These are phyloP conservation scores for Sinosuthora webbiana DNA, from an alignment of 2,113 vertebrate genomes.

Conservation along the genomic window DNA sequence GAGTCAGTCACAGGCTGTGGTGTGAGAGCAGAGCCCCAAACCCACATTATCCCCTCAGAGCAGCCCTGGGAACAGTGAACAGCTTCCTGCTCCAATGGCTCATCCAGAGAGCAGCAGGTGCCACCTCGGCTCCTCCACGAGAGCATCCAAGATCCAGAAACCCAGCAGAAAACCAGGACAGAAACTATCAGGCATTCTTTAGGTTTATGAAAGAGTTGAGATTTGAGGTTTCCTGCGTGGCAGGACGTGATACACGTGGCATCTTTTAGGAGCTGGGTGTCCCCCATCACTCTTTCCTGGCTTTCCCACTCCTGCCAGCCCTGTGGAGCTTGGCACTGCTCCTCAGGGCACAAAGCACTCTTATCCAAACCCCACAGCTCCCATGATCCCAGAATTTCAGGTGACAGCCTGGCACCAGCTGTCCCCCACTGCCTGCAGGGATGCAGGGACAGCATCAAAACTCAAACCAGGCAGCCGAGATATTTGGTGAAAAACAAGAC, in stretches of 20 bases:
- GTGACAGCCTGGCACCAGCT: background rate
- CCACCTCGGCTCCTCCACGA: background rate
- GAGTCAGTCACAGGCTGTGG: background rate
- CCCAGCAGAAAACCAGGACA: background rate
- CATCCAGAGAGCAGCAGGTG: accelerated
- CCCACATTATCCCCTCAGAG: background rate
- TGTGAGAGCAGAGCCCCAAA: background rate
- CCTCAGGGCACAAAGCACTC: background rate
- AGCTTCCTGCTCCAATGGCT: background rate
- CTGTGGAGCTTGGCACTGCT: background rate
- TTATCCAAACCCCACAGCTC: background rate
- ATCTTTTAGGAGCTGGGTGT: background rate
- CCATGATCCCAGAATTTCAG: background rate
- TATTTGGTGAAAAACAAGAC: background rate
- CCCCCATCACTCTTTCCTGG: background rate
- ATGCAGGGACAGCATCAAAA: background rate
- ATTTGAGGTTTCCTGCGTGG: background rate
- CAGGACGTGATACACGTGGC: accelerated
- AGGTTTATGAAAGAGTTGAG: background rate
- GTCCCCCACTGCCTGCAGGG: background rate
- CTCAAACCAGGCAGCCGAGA: background rate
- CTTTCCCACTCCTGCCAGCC: background rate
- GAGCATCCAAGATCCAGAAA: background rate
- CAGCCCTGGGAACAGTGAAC: background rate
- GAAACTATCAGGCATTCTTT: background rate